Evolutionary conservation across 1,140 invertebrate species (phyloP).

Genomic region (Orchesella cincta): DNA sequence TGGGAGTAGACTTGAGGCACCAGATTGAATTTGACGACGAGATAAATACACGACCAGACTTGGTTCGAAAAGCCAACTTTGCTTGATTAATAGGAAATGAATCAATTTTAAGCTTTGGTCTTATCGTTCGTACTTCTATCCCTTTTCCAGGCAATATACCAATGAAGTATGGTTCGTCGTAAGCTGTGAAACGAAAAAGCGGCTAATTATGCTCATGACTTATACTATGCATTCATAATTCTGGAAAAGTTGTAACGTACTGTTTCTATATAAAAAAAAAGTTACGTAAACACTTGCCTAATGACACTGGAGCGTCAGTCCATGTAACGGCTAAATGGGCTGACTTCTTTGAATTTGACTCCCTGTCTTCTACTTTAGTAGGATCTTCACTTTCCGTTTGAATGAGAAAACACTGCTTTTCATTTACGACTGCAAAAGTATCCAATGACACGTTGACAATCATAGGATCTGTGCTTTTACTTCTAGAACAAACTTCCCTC

Average conservation of each 20-base stretch:
- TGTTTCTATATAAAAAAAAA: no score
- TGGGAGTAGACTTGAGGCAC: constrained; percentile 76
- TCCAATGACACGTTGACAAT: constrained; percentile 73
- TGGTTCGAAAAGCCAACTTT: constrained; percentile 66
- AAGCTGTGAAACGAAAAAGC: constrained; percentile 64
- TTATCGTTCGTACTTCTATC: constrained; percentile 79
- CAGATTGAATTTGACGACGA: constrained; percentile 84
- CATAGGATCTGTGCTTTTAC: constrained; percentile 78
- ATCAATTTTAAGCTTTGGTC: constrained; percentile 72
- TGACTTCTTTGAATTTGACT: not conserved
- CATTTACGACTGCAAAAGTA: constrained; percentile 75
- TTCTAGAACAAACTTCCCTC: constrained; percentile 82
- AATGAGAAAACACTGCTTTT: constrained; percentile 81
- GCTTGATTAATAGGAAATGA: constrained; percentile 71
- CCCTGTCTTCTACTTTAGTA: constrained; percentile 1
- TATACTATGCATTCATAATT: no score
- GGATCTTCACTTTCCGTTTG: constrained; percentile 61
- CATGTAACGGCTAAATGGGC: constrained; percentile 68
- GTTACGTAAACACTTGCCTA: constrained; percentile 63
- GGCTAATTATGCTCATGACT: no score
- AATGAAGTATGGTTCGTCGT: constrained; percentile 87
- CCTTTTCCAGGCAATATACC: constrained; percentile 74
- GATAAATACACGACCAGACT: constrained; percentile 77
- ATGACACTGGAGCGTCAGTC: constrained; percentile 74
- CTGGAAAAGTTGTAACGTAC: no score